Conservation (phyloP, 1,140 invertebrate species). For the Drosophila rufa region DNA sequence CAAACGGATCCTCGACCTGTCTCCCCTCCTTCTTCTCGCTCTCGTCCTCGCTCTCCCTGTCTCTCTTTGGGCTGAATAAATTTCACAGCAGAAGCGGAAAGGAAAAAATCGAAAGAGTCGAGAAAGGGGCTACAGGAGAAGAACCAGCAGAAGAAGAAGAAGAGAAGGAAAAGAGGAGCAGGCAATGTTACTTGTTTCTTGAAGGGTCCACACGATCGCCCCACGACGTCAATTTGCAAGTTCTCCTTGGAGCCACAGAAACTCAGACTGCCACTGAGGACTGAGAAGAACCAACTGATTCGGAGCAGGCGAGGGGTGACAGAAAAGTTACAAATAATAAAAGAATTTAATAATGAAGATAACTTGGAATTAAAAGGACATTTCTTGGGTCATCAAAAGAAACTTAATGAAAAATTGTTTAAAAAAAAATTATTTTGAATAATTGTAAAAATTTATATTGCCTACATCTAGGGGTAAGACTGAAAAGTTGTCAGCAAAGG, state of each 20-base stretch:
- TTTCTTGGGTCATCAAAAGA: neutral
- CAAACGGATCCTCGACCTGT: slow-evolving; percentile 50
- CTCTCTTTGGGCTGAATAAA: slow-evolving; percentile 36
- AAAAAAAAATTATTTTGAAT: too few relatives aligned
- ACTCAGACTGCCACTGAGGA: slow-evolving; percentile 19
- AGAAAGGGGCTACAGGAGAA: slow-evolving; percentile 1
- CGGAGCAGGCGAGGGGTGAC: slow-evolving; percentile 1
- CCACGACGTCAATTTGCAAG: slow-evolving; percentile 72
- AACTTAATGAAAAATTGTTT: too few relatives aligned
- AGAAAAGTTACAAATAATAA: neutral
- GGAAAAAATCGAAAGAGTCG: slow-evolving; percentile 8
- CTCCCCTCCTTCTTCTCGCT: slow-evolving; percentile 14
- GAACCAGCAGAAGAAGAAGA: slow-evolving; percentile 23
- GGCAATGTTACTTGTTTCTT: slow-evolving; percentile 56
- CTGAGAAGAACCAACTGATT: slow-evolving; percentile 26
- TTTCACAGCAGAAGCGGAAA: slow-evolving; percentile 41
- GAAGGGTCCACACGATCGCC: slow-evolving; percentile 68
- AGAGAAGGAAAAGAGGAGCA: slow-evolving; percentile 31
- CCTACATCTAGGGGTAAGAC: neutral
- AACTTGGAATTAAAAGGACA: neutral
- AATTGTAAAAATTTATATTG: neutral
- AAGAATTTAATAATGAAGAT: neutral
- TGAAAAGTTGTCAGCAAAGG: too few relatives aligned
- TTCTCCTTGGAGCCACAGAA: slow-evolving; percentile 50
- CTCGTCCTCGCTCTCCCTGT: neutral